Conservation (phyloP, 2,888 invertebrate species). For the Philonicus albiceps region DNA sequence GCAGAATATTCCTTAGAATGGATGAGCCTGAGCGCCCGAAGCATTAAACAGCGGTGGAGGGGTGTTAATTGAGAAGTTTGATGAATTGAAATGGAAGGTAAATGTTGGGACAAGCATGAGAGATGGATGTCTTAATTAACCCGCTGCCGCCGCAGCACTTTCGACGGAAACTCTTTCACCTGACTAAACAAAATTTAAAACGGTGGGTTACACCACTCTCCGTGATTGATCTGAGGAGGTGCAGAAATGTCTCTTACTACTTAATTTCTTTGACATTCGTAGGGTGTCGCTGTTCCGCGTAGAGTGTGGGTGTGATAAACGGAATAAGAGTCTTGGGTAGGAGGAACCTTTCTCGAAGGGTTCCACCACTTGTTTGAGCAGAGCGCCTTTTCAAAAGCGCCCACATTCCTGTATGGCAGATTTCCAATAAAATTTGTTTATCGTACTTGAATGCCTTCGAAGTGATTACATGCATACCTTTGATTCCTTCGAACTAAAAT, state of each 20-base stretch:
- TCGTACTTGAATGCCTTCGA: slow-evolving; percentile 35
- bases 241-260: neutral
- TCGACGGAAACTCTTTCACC: neutral
- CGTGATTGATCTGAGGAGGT: neutral
- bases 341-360: neutral
- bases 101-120: neutral
- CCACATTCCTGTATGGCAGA: slow-evolving; percentile 32
- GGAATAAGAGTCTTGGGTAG: neutral
- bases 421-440: slow-evolving; percentile 41
- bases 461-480: slow-evolving; percentile 39
- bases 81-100: neutral
- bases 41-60: neutral
- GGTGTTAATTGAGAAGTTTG: neutral
- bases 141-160: neutral
- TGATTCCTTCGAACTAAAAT: slow-evolving; percentile 10
- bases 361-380: neutral
- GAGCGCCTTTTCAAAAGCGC: neutral
- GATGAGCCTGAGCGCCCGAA: neutral
- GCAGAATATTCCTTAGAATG: neutral
- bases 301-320: neutral
- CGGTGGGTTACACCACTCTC: neutral
- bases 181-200: neutral
- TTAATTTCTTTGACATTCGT: neutral
- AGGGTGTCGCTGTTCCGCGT: neutral
- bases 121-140: neutral